phyloP scores from a whole-genome alignment of 1,140 invertebrate genomes.

The Heliothis virescens region DNA sequence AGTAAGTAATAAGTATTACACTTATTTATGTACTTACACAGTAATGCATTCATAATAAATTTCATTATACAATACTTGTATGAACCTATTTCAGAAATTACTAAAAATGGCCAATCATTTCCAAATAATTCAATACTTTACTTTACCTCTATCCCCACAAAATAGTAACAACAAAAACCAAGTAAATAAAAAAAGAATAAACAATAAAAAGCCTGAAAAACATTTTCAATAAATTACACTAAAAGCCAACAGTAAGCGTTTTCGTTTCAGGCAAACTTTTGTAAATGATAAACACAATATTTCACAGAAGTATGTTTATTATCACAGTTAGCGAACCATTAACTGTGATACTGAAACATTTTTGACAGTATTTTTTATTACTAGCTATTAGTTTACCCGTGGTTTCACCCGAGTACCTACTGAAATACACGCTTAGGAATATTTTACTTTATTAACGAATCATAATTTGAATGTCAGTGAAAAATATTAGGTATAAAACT shows the following conservation, averaged over 20 bases:
- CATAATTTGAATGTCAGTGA: too few relatives aligned
- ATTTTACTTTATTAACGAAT: background rate
- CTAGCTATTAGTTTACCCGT: background rate
- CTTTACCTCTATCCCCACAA: too few relatives aligned
- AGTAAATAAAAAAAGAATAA: background rate
- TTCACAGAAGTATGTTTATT: constrained; percentile 33
- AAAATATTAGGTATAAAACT: too few relatives aligned
- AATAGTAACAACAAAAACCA: too few relatives aligned
- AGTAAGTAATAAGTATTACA: too few relatives aligned
- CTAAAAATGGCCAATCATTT: too few relatives aligned
- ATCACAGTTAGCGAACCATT: constrained; percentile 28
- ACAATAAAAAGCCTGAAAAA: constrained; percentile 1
- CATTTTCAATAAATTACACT: constrained; percentile 25
- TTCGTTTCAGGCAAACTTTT: constrained; percentile 7
- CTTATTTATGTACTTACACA: too few relatives aligned
- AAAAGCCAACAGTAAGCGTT: constrained; percentile 19
- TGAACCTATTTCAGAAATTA: too few relatives aligned
- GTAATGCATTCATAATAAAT: too few relatives aligned
- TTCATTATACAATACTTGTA: too few relatives aligned
- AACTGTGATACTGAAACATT: background rate
- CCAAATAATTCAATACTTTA: too few relatives aligned
- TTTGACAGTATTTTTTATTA: background rate
- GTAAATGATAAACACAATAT: constrained; percentile 24
- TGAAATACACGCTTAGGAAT: background rate
- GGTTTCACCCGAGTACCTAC: too few relatives aligned